These are phyloP conservation scores for Barbus barbus DNA, from an alignment of 2,113 vertebrate genomes.

Conservation along the genomic window DNA sequence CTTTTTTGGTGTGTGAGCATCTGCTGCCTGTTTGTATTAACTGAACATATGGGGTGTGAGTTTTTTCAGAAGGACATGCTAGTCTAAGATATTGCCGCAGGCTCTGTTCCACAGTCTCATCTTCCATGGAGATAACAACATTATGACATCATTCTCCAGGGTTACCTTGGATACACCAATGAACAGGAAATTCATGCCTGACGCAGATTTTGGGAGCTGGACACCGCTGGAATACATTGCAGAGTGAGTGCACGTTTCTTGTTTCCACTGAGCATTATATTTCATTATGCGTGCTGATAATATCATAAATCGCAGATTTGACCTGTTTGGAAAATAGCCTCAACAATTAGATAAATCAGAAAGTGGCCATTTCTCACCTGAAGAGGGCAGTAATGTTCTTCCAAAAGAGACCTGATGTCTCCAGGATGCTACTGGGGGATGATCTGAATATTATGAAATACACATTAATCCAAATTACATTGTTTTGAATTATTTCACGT, in stretches of 20 bases:
- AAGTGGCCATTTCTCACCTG: slow-evolving; percentile 34
- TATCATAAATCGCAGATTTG: background rate
- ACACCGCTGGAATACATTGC: slow-evolving; percentile 90
- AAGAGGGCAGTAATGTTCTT: slow-evolving; percentile 54
- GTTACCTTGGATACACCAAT: slow-evolving; percentile 96
- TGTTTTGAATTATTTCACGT: background rate
- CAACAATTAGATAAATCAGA: background rate
- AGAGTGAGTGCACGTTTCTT: slow-evolving; percentile 81
- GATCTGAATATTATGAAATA: slow-evolving; percentile 15
- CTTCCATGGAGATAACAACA: slow-evolving; percentile 53
- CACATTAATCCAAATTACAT: background rate
- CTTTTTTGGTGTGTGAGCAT: background rate
- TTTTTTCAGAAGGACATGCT: slow-evolving; percentile 11
- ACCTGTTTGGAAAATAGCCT: background rate
- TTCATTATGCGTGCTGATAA: background rate
- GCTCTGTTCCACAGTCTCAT: slow-evolving; percentile 17
- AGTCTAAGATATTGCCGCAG: background rate
- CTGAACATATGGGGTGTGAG: background rate
- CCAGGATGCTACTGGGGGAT: background rate
- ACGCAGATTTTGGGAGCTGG: slow-evolving; percentile 91
- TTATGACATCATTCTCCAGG: slow-evolving; percentile 74
- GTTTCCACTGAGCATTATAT: background rate
- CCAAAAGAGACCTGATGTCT: background rate
- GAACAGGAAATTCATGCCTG: slow-evolving; percentile 97
- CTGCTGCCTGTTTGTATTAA: slow-evolving; percentile 16